Percentiles rank a stretch among this genome's conserved stretches.
Conservation (phyloP, 2,888 invertebrate species). For the Caenorhabditis uteleia region DNA sequence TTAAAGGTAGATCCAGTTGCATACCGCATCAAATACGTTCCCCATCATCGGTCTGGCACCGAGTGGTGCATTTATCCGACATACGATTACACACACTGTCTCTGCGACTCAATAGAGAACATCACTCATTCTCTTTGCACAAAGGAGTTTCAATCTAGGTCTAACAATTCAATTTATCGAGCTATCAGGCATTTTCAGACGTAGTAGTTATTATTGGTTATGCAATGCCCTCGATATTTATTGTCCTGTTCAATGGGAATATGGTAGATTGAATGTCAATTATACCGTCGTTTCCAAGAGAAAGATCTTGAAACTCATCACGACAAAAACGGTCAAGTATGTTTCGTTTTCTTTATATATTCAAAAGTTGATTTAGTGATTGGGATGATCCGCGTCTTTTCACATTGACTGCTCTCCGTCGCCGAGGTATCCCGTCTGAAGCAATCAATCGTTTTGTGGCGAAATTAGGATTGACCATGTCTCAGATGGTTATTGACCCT, state of each 20-base stretch:
- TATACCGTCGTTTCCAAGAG: constrained; percentile 97
- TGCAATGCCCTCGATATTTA: constrained; percentile 95
- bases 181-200: too few relatives aligned
- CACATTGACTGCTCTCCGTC: constrained; percentile 88
- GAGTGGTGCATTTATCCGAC: constrained; percentile 99
- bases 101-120: constrained; percentile 97
- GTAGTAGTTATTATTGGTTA: constrained; percentile 98
- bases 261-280: constrained; percentile 91
- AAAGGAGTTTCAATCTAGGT: constrained; percentile 96
- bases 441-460: constrained; percentile 96
- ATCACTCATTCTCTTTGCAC: constrained; percentile 98
- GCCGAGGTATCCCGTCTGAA: constrained; percentile 90
- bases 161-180: too few relatives aligned
- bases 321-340: constrained; percentile 82
- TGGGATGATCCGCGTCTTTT: constrained; percentile 98
- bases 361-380: constrained; percentile 77
- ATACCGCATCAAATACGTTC: constrained; percentile 91
- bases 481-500: constrained; percentile 88
- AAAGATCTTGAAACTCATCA: constrained; percentile 92
- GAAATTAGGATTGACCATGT: constrained; percentile 72
- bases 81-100: constrained; percentile 97
- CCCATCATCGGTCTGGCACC: constrained; percentile 89
- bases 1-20: constrained; percentile 98
- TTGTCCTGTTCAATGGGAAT: constrained; percentile 98
- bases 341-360: too few relatives aligned